Conservation (phyloP, 1,140 invertebrate genomes). For the Zaprionus kolodkinae region DNA sequence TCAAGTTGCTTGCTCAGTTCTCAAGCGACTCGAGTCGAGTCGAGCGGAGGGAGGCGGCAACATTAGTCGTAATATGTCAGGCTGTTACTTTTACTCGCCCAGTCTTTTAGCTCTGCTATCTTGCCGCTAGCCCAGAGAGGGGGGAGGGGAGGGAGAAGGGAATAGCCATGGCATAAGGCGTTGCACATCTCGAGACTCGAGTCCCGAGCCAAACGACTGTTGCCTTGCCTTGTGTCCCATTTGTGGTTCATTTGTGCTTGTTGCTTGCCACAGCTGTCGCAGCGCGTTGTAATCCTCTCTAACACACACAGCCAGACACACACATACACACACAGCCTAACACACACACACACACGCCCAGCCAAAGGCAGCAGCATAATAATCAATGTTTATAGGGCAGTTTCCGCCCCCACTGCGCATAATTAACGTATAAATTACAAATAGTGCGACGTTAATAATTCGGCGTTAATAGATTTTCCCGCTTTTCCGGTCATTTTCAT, state of each 20-base stretch:
- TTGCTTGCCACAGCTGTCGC: conserved; percentile 32
- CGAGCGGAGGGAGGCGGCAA: conserved; percentile 34
- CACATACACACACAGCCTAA: background rate
- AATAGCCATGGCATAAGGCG: background rate
- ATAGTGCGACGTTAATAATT: conserved; percentile 81
- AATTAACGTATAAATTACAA: conserved; percentile 81
- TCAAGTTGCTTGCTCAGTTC: conserved; percentile 77
- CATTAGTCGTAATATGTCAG: conserved; percentile 80
- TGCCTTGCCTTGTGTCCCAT: conserved; percentile 24
- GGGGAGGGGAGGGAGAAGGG: too few relatives aligned
- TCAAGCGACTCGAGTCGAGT: conserved; percentile 60
- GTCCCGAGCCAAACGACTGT: background rate
- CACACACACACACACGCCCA: background rate
- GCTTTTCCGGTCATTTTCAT: conserved; percentile 68
- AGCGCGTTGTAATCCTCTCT: background rate
- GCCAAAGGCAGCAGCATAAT: conserved; percentile 14
- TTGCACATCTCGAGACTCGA: conserved; percentile 48
- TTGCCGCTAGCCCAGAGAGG: background rate
- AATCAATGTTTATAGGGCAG: conserved; percentile 48
- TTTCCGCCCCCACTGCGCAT: conserved; percentile 49
- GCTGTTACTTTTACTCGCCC: conserved; percentile 69
- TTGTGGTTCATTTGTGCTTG: conserved; percentile 40
- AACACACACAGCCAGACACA: background rate
- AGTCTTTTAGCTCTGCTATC: conserved; percentile 61
- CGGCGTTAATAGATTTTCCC: conserved; percentile 81